A percentile compares a stretch with the other conserved stretches of the same genome.
Evolutionary conservation across 2,888 invertebrate species (phyloP).

Genomic region (Boloria euphrosyne): DNA sequence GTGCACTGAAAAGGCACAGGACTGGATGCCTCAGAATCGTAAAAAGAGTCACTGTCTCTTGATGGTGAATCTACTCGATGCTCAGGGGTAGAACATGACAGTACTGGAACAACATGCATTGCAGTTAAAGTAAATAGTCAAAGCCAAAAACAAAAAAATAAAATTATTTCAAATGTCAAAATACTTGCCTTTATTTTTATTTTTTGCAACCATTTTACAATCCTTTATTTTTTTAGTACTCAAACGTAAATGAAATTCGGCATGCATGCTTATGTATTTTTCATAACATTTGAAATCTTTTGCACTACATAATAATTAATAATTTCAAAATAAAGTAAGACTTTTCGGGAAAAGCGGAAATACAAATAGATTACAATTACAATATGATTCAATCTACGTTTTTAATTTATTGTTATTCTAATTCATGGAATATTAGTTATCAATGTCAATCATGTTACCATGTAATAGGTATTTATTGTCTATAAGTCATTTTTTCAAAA

Average conservation of each 20-base stretch:
- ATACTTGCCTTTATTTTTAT: slow-evolving; percentile 57
- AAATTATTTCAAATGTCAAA: not conserved
- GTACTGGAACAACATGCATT: slow-evolving; percentile 55
- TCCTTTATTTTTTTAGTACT: slow-evolving; percentile 47
- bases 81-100: slow-evolving; percentile 73
- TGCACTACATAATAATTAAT: not conserved
- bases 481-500: no score
- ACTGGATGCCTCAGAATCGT: slow-evolving; percentile 70
- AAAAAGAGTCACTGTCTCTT: slow-evolving; percentile 71
- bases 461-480: no score
- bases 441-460: no score
- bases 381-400: no score
- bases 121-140: not conserved
- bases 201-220: slow-evolving; percentile 65
- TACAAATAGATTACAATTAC: no score
- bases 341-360: no score
- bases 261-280: slow-evolving; percentile 10
- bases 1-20: slow-evolving; percentile 77
- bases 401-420: no score
- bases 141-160: not conserved
- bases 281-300: slow-evolving; percentile 6
- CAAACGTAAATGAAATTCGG: slow-evolving; percentile 46
- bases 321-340: no score
- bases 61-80: slow-evolving; percentile 66
- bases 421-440: no score